phyloP scores from a whole-genome alignment of 30 jellyfish, hydroid and myxozoan genomes.

The Cassiopea xamachana region DNA sequence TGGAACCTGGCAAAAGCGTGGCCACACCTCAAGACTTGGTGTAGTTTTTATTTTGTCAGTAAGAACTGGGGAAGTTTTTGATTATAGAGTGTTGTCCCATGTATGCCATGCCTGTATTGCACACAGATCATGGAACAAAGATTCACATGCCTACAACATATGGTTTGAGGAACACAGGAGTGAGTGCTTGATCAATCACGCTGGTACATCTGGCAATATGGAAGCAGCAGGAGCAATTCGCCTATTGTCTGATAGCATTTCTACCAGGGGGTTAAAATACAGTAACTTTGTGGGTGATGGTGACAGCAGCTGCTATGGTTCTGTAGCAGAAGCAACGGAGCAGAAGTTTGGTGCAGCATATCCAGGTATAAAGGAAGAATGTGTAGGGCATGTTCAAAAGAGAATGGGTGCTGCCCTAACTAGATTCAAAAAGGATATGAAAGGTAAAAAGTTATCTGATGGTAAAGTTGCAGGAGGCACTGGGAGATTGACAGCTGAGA shows the following conservation, averaged over 20 bases:
- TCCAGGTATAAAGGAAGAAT: background rate
- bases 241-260: background rate
- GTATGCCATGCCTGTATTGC: constrained; percentile 12
- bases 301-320: background rate
- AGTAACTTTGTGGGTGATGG: background rate
- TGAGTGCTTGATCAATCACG: constrained; percentile 9
- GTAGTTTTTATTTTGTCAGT: constrained; percentile 42
- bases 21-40: constrained; percentile 42
- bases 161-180: constrained; percentile 1
- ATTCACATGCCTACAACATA: constrained; percentile 7
- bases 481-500: background rate
- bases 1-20: constrained; percentile 63
- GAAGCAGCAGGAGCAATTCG: background rate
- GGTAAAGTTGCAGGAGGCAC: background rate
- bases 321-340: background rate
- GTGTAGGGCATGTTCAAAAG: constrained; percentile 11
- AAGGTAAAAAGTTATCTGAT: background rate
- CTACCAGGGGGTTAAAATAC: background rate
- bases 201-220: background rate
- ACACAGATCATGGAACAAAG: constrained; percentile 2
- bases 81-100: constrained; percentile 10
- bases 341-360: background rate
- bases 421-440: constrained; percentile 5
- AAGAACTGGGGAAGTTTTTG: constrained; percentile 57
- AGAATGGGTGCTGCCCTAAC: constrained; percentile 25